Conservation (phyloP, 2,113 vertebrate species). For the Leuciscus idus region DNA sequence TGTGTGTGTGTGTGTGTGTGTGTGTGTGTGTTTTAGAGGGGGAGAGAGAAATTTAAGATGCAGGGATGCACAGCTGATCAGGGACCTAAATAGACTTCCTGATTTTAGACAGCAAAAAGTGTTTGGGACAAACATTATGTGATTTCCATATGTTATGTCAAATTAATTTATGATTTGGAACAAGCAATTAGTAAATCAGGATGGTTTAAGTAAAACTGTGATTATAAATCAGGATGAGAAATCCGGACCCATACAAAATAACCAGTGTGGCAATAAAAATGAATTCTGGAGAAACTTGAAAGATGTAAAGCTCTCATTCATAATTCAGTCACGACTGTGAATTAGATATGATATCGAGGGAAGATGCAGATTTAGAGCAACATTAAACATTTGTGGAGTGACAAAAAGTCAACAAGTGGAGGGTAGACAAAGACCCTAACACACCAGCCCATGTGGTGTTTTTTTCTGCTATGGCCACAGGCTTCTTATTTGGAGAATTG, state of each 20-base stretch:
- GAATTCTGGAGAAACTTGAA: not conserved
- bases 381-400: not conserved
- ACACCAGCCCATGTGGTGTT: not conserved
- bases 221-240: not conserved
- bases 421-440: not conserved
- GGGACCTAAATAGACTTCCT: conserved; percentile 1
- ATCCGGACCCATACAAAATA: not conserved
- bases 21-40: conserved; percentile 50
- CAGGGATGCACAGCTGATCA: conserved; percentile 3
- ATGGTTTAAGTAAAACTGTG: not conserved
- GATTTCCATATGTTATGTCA: not conserved
- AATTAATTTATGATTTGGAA: not conserved
- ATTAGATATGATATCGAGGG: not conserved
- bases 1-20: conserved; percentile 22
- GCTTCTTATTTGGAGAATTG: conserved; percentile 57
- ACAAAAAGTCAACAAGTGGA: not conserved
- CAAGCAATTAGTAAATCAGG: not conserved
- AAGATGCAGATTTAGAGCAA: not conserved
- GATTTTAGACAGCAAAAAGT: not conserved
- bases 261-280: not conserved
- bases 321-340: conserved; percentile 5
- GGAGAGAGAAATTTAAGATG: conserved; percentile 22
- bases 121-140: not conserved
- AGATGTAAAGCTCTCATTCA: conserved; percentile 20
- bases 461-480: not conserved